A percentile compares a stretch with the other conserved stretches of the same genome.
Evolutionary conservation across 2,888 invertebrate genomes (phyloP).

Genomic region (Lordiphosa andalusiaca): DNA sequence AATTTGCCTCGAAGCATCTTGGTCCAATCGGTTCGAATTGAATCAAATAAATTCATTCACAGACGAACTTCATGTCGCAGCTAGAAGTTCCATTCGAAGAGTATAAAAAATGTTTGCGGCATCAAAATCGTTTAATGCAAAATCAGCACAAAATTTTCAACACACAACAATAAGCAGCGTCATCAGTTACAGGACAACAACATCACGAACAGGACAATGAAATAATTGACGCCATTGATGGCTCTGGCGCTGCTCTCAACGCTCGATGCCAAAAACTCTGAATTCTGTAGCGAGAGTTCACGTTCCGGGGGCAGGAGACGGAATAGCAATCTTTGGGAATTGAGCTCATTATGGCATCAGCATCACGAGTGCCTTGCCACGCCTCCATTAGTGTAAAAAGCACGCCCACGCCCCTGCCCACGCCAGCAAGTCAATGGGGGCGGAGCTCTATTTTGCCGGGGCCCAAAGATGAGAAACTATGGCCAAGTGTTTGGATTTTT

Average conservation of each 20-base stretch:
- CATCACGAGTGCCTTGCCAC: constrained; percentile 45
- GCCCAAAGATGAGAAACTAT: constrained; percentile 61
- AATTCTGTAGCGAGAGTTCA: constrained; percentile 11
- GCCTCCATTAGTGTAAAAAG: constrained; percentile 74
- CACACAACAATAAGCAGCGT: constrained; percentile 68
- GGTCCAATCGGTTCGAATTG: no score
- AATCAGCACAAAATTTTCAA: constrained; percentile 71
- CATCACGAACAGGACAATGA: constrained; percentile 57
- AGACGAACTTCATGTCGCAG: no score
- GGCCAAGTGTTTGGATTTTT: constrained; percentile 38
- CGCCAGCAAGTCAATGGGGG: constrained; percentile 42
- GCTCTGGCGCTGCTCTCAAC: constrained; percentile 41
- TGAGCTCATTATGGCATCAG: constrained; percentile 73
- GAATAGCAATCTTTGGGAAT: constrained; percentile 71
- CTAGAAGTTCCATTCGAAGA: background rate
- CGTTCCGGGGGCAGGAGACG: constrained; percentile 14
- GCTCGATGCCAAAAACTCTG: constrained; percentile 26
- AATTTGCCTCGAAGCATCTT: no score
- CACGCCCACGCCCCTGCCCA: constrained; percentile 46
- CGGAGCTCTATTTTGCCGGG: constrained; percentile 59
- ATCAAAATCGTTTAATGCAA: constrained; percentile 58
- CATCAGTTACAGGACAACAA: constrained; percentile 60
- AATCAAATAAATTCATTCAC: no score
- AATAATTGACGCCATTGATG: constrained; percentile 78
- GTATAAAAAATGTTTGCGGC: constrained; percentile 40